phyloP scores from a whole-genome alignment of 2,113 vertebrate species.

The Oenanthe melanoleuca region DNA sequence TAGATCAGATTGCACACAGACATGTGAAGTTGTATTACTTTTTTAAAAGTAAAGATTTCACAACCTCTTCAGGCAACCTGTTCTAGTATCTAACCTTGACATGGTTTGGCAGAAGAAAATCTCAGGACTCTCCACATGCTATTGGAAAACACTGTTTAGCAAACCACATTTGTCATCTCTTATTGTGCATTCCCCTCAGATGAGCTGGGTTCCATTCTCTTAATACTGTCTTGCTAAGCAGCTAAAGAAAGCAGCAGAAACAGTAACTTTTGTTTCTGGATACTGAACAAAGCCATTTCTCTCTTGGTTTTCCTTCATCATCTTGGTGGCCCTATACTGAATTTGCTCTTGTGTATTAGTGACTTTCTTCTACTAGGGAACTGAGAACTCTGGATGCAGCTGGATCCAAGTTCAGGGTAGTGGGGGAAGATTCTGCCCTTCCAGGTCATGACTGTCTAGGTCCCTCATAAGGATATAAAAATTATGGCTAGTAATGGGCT shows the following conservation, averaged over 20 bases:
- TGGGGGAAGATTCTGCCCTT: neutral
- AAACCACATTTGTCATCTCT: neutral
- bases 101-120: neutral
- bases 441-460: neutral
- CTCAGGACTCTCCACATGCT: neutral
- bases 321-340: neutral
- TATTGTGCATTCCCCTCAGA: neutral
- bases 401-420: neutral
- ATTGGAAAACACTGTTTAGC: neutral
- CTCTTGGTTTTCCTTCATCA: neutral
- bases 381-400: neutral
- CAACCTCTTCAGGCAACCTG: neutral
- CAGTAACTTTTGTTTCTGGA: neutral
- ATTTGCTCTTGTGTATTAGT: neutral
- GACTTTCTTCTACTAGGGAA: neutral
- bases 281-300: neutral
- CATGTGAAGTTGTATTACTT: neutral
- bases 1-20: neutral
- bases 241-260: neutral
- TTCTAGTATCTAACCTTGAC: neutral
- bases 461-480: neutral
- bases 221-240: neutral
- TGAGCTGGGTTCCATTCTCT: neutral
- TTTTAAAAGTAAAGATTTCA: neutral
- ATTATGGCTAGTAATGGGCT: neutral